Evolutionary conservation across 2,113 vertebrate species (phyloP).

Genomic region (Hipposideros armiger): DNA sequence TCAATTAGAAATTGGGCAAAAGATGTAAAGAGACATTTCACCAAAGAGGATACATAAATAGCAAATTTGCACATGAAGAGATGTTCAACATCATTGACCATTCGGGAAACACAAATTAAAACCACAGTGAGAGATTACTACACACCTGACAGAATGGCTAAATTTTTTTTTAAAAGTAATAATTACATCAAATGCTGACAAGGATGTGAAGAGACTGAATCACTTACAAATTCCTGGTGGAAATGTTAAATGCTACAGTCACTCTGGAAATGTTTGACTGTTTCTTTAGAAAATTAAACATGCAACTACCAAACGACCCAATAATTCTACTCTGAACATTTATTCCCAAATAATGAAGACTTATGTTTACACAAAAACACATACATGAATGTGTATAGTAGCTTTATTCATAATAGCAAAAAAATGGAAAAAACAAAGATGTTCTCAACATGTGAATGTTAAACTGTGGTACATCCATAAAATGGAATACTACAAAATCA

Average conservation of each 20-base stretch:
- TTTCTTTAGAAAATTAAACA: slow-evolving; percentile 52
- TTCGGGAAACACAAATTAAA: slow-evolving; percentile 53
- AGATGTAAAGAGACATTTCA: background rate
- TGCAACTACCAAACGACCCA: background rate
- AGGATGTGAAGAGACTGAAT: background rate
- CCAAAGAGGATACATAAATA: slow-evolving; percentile 1
- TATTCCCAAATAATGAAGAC: background rate
- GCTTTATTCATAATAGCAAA: slow-evolving; percentile 10
- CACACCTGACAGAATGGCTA: slow-evolving; percentile 11
- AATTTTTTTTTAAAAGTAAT: background rate
- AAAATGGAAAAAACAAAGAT: background rate
- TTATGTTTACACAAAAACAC: background rate
- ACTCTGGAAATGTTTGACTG: slow-evolving; percentile 15
- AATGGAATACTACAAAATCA: slow-evolving; percentile 4
- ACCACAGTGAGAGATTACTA: slow-evolving; percentile 10
- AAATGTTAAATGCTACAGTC: slow-evolving; percentile 19
- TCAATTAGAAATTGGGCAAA: slow-evolving; percentile 21
- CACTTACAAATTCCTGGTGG: background rate
- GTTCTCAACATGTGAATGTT: background rate
- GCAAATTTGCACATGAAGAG: background rate
- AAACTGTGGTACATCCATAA: slow-evolving; percentile 1
- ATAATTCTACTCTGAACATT: slow-evolving; percentile 11
- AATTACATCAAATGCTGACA: background rate
- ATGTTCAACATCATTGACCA: background rate
- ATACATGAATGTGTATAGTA: background rate